phyloP scores from a whole-genome alignment of 2,113 vertebrate genomes.

The Lophius piscatorius region DNA sequence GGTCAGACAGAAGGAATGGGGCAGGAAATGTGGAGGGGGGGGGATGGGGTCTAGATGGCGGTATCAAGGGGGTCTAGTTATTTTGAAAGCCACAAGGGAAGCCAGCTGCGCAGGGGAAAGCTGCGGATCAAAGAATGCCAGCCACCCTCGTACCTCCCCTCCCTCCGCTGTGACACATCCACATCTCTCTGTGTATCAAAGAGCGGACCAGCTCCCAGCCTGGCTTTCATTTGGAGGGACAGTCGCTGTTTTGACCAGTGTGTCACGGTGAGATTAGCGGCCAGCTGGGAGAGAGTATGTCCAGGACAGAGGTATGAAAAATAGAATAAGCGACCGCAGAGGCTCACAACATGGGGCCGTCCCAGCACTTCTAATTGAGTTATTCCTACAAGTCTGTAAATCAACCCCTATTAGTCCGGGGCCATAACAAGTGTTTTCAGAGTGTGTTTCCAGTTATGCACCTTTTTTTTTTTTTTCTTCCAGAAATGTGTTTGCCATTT shows the following conservation, averaged over 20 bases:
- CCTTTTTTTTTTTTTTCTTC: conserved; percentile 15
- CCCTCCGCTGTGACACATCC: conserved; percentile 54
- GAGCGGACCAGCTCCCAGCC: conserved; percentile 38
- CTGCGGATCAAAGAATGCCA: conserved; percentile 72
- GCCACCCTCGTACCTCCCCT: conserved; percentile 54
- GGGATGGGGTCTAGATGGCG: conserved; percentile 43
- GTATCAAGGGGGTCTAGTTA: conserved; percentile 63
- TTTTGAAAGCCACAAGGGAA: conserved; percentile 76
- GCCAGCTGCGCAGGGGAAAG: conserved; percentile 71
- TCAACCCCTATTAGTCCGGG: conserved; percentile 40
- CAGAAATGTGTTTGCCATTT: conserved; percentile 5
- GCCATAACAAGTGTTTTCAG: conserved; percentile 38
- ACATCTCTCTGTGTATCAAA: conserved; percentile 49
- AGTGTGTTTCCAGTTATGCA: conserved; percentile 25
- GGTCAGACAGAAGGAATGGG: conserved; percentile 59
- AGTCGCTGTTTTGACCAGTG: conserved; percentile 18
- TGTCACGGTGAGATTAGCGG: conserved; percentile 30
- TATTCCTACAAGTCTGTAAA: conserved; percentile 61
- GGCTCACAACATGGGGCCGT: conserved; percentile 35
- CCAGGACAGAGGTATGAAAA: neutral
- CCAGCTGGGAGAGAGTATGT: conserved; percentile 30
- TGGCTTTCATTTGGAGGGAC: conserved; percentile 64
- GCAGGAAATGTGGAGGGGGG: conserved; percentile 64
- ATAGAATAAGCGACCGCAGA: conserved; percentile 27
- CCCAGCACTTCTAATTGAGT: conserved; percentile 64